Evolutionary conservation across 2,888 invertebrate genomes (phyloP), one percentile per base, ranked within the genome.

Genomic region (Erebia epiphron): DNA sequence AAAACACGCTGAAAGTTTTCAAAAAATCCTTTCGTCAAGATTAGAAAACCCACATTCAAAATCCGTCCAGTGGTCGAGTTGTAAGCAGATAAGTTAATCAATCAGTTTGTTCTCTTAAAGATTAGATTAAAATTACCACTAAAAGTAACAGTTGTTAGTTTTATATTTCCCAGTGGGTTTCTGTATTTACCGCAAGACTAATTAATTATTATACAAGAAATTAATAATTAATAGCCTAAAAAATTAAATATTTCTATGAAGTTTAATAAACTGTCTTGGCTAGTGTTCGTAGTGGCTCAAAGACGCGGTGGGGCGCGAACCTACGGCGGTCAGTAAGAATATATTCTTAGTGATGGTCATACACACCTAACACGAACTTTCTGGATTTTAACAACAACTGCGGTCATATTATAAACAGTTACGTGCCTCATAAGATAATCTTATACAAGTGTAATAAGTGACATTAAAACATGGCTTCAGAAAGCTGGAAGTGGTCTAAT

Each of bases 341-440:
- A 68, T 62, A 68, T 68, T 70, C 72, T 72, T 63, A 72, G 72
- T 56, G 68, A 74, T 68, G 72, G 69, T 68, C 69, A 72, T 68
- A 72, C 72, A 68, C 66, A 58, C 60, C 41, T 64, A 18, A 63
- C 11, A 61, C 54, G 57, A 57, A 57, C 64, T 71, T 61, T 63
- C 52, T 43, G 58, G 46, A 58, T 46, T 67, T 66, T 56, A 11
- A 65, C 50, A 46, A 16, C 43, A 62, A 35, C 50, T 63, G 41
- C 26, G 4, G 26, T 63, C 14, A 21, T 50, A 35, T 64, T 61
- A 43, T 11, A 35, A 64, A 18, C 10, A 52, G 52, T 64, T 63
- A 52, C 41, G 64, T 64, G 64, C 35, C n/a, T 41, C 11, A 16
- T 18, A 64, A n/a, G 41, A 41, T 54, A 52, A 50, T 64, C n/a